These are phyloP conservation scores for Troides aeacus DNA, from an alignment of 2,888 invertebrate species.

Conservation along the genomic window DNA sequence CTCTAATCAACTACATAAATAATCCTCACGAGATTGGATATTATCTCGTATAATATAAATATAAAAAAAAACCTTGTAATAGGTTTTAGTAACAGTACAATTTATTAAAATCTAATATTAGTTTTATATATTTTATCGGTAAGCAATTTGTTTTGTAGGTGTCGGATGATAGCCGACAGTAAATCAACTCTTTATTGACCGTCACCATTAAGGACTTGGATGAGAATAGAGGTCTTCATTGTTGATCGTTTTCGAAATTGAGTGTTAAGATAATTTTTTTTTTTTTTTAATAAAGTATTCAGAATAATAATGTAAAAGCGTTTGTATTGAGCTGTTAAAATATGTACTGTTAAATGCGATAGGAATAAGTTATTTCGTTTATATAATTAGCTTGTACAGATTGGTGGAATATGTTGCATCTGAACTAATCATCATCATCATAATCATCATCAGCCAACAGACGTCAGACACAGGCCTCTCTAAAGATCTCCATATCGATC, in stretches of 20 bases:
- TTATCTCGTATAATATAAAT: slow-evolving; percentile 3
- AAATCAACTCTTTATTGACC: slow-evolving; percentile 56
- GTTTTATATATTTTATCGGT: slow-evolving; percentile 33
- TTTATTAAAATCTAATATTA: slow-evolving; percentile 25
- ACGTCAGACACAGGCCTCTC: too few relatives aligned
- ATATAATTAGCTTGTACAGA: too few relatives aligned
- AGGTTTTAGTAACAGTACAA: slow-evolving; percentile 12
- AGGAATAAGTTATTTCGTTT: too few relatives aligned
- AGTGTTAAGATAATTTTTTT: too few relatives aligned
- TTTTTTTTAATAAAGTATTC: too few relatives aligned
- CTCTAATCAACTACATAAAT: slow-evolving; percentile 19
- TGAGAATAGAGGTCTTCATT: slow-evolving; percentile 29
- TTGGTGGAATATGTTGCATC: too few relatives aligned
- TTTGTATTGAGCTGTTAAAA: too few relatives aligned
- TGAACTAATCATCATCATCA: too few relatives aligned
- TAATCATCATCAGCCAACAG: too few relatives aligned
- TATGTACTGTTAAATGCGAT: too few relatives aligned
- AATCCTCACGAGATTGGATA: slow-evolving; percentile 4
- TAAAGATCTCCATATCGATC: too few relatives aligned
- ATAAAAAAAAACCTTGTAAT: slow-evolving; percentile 5
- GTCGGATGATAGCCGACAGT: slow-evolving; percentile 40
- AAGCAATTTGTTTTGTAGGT: slow-evolving; percentile 38
- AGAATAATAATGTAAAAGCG: too few relatives aligned
- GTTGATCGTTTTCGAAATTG: slow-evolving; percentile 10
- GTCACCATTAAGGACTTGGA: slow-evolving; percentile 40